phyloP scores from a whole-genome alignment of 2,113 vertebrate genomes.

The Forbesichthys papilliferus region DNA sequence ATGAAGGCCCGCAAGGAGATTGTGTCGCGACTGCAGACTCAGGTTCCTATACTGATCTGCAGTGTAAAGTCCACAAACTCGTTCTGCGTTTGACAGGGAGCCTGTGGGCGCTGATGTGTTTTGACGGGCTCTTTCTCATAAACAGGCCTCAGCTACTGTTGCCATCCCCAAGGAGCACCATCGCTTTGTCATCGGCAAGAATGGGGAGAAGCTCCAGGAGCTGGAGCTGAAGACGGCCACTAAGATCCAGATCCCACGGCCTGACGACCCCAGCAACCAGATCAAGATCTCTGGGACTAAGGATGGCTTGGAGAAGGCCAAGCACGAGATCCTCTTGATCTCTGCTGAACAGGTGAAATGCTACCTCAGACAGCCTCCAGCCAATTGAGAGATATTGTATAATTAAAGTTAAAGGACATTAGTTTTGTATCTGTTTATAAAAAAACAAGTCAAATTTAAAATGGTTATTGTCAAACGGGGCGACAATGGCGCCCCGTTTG shows the following conservation, averaged over 20 bases:
- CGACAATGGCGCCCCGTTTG: too few relatives aligned
- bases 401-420: too few relatives aligned
- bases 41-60: conserved; percentile 72
- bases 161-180: conserved; percentile 98
- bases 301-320: conserved; percentile 97
- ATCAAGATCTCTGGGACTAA: conserved; percentile 99
- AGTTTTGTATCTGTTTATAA: too few relatives aligned
- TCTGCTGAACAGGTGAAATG: conserved; percentile 93
- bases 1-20: conserved; percentile 99
- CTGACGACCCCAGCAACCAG: conserved; percentile 95
- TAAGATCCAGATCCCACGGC: conserved; percentile 99
- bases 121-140: not conserved
- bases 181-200: conserved; percentile 98
- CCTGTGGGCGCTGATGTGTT: not conserved
- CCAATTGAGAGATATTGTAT: too few relatives aligned
- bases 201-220: conserved; percentile 98
- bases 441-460: too few relatives aligned
- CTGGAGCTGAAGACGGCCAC: conserved; percentile 98
- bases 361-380: not conserved
- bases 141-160: conserved; percentile 93
- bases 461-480: too few relatives aligned
- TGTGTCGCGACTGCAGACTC: conserved; percentile 96
- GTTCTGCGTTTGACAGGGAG: not conserved
- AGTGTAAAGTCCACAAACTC: not conserved
- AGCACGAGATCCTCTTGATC: conserved; percentile 95